phyloP scores from a whole-genome alignment of 2,888 invertebrate genomes.

The Eilema griseolum region DNA sequence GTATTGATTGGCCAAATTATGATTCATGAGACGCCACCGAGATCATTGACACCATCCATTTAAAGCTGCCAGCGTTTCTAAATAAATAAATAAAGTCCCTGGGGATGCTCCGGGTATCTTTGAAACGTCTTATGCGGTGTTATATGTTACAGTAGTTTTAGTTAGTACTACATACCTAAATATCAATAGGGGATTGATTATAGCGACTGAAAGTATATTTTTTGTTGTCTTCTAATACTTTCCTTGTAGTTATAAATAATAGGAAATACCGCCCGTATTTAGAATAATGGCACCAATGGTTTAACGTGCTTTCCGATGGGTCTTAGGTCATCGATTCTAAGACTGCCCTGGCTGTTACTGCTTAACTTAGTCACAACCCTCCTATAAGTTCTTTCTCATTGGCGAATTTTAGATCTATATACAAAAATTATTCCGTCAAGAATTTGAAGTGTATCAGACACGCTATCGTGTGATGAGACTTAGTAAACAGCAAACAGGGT shows the following conservation, averaged over 20 bases:
- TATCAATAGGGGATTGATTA: background rate
- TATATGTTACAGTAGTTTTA: background rate
- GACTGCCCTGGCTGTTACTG: background rate
- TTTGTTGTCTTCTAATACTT: background rate
- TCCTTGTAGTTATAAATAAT: background rate
- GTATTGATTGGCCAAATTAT: constrained; percentile 36
- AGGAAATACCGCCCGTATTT: too few relatives aligned
- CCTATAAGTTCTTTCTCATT: too few relatives aligned
- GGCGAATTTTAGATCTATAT: background rate
- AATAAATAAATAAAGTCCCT: constrained; percentile 21
- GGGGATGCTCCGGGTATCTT: constrained; percentile 12
- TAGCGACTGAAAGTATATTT: background rate
- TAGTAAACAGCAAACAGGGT: constrained; percentile 20
- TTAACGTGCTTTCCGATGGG: background rate
- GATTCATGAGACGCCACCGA: constrained; percentile 40
- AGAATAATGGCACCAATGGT: background rate
- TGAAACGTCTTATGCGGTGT: background rate
- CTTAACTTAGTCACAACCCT: background rate
- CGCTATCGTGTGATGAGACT: constrained; percentile 7
- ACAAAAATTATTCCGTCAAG: background rate
- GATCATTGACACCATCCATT: constrained; percentile 37
- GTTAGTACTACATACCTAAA: too few relatives aligned
- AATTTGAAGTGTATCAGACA: background rate
- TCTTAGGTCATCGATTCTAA: too few relatives aligned
- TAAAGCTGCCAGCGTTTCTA: constrained; percentile 7